Evolutionary conservation across 1,140 invertebrate genomes (phyloP), one percentile per base, ranked within the genome.

Genomic region (Temnothorax curvispinosus): DNA sequence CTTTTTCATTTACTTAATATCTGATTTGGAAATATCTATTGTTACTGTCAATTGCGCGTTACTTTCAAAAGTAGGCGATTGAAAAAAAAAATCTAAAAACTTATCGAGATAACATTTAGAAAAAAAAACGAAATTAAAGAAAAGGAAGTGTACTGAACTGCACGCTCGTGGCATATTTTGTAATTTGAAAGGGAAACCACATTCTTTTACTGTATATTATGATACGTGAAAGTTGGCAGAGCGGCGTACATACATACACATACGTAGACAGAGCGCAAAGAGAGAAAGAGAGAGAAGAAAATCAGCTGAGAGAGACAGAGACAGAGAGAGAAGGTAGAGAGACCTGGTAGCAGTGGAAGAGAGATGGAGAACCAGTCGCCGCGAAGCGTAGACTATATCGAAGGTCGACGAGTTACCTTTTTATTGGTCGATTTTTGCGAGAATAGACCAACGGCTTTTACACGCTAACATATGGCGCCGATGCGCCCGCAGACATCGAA

Each of bases 151-250:
- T 88, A 86, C 62, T 62, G 71, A 87, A 86, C 41, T 71, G 62
- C 56, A 52, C 54, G 62, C 89, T 90, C 84, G 72, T 88, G 80
- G 82, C 67, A 91, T 93, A 94, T 94, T 94, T 94, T 94, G 94
- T 94, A 94, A 94, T 94, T 94, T 94, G 94, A 94, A 94, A 94
- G 94, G 94, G 93, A 94, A 94, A 94, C 94, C 92, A 94, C 94
- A 94, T 94, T 94, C 94, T 94, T 94, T 93, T 90, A 92, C 93
- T 93, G 91, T 92, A 92, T 94, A 94, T 94, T 94, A 94, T 94
- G 93, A 94, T 94, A 94, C 94, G 94, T 94, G 94, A 94, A 94
- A 94, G 94, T 94, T 94, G 91, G 92, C 91, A 92, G 65, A 69
- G 89, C 86, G 87, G 69, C 65, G 82, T 67, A 87, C 84, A 76